Base-by-base conservation (phyloP, 2,888 invertebrate genomes). In the Tethea ocularis region DNA sequence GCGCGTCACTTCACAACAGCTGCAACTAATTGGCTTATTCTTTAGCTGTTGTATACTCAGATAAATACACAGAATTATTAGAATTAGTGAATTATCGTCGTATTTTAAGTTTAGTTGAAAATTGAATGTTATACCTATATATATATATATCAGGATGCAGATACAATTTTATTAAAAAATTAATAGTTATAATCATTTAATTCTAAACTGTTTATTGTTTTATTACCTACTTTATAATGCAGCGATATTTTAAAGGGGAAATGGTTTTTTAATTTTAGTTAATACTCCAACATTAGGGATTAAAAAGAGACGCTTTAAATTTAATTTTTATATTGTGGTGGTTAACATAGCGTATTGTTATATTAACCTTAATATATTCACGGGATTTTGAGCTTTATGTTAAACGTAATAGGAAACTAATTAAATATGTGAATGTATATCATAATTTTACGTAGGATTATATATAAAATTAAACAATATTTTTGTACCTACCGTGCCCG, bases 151-250 rank as follows among this genome's bases (percentile, higher is more conserved):
- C n/a, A n/a, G n/a, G 57, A 38, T 1, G 13, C 13, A 51, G 17
- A 24, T 22, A 10, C 57, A 17, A 38, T 56, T 36, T 61, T 66
- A 62, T 65, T 61, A 58, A 57, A 55, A 58, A 60, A 60, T 58
- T 53, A 63, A 53, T 59, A 55, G 55, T 33, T 55, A 55, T 33
- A 33, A 17, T 52, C 61, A 61, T 62, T 60, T 54, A 51, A 62
- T 61, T 58, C 51, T 41, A 67, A 66, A 57, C 61, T 61, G 64
- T 68, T 72, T 66, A 74, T 72, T 73, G 72, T 74, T 67, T 63
- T 62, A 59, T 66, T 61, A 62, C n/a, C n/a, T n/a, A n/a, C 62
- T 70, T 74, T 71, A 70, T 71, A 67, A 57, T 56, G 38, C 53
- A 51, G 57, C 55, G 26, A 59, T 62, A 62, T 62, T 56, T 56